phyloP scores from a whole-genome alignment of 2,113 vertebrate species.

The Oncorhynchus tshawytscha region DNA sequence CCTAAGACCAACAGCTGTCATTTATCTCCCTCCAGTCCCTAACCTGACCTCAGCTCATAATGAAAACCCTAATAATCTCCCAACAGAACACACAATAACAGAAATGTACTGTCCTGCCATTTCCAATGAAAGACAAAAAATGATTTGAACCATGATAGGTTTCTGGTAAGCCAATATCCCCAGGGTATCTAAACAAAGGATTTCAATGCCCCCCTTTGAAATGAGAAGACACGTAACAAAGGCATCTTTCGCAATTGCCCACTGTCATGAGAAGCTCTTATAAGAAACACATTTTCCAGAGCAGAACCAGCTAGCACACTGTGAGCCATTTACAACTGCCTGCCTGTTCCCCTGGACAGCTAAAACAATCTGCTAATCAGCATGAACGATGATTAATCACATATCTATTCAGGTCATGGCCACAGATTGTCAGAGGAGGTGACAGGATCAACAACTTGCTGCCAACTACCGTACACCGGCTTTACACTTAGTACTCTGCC shows the following conservation, averaged over 20 bases:
- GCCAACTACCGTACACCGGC: no score
- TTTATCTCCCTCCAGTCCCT: background rate
- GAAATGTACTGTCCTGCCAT: conserved; percentile 32
- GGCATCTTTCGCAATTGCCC: conserved; percentile 42
- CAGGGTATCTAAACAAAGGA: conserved; percentile 47
- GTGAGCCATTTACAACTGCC: conserved; percentile 29
- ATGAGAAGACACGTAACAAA: conserved; percentile 53
- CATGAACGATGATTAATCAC: conserved; percentile 28
- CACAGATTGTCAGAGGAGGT: conserved; percentile 18
- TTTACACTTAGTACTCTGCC: no score
- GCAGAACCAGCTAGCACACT: conserved; percentile 10
- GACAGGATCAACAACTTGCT: background rate
- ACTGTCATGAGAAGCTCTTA: conserved; percentile 64
- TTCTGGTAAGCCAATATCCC: conserved; percentile 42
- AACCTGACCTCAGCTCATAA: background rate
- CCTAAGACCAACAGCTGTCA: no score
- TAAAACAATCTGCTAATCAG: conserved; percentile 43
- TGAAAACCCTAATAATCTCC: background rate
- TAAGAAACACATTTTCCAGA: conserved; percentile 53
- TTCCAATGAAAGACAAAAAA: conserved; percentile 34
- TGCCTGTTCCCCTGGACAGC: conserved; percentile 36
- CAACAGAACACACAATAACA: conserved; percentile 23
- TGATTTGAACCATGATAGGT: conserved; percentile 40
- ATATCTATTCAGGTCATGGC: conserved; percentile 28
- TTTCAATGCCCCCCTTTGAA: conserved; percentile 59